phyloP scores from a whole-genome alignment of 64 coral and sea anemone species.

The Stichodactyla helianthus region DNA sequence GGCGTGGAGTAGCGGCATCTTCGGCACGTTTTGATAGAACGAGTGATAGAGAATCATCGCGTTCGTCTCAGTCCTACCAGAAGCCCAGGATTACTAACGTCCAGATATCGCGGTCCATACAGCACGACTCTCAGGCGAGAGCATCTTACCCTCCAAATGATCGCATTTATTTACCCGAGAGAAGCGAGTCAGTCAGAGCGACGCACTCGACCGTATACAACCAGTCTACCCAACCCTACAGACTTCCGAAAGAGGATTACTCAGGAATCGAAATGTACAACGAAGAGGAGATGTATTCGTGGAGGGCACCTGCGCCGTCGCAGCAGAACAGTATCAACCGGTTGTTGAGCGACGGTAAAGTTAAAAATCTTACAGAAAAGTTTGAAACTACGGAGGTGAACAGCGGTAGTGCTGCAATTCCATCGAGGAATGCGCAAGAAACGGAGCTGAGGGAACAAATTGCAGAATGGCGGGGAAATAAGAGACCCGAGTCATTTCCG shows the following conservation, averaged over 20 bases:
- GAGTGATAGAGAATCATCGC: background rate
- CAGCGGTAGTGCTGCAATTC: background rate
- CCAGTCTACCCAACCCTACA: background rate
- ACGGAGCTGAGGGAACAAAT: background rate
- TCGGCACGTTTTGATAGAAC: background rate
- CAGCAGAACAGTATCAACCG: background rate
- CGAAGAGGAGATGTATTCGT: background rate
- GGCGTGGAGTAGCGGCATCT: background rate
- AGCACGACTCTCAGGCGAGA: background rate
- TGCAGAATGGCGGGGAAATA: background rate
- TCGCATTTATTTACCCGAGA: background rate
- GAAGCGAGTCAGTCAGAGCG: background rate
- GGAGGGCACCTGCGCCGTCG: background rate
- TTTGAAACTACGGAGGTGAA: background rate
- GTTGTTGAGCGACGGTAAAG: background rate
- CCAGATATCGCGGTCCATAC: background rate
- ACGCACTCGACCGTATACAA: background rate
- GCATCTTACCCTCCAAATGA: background rate
- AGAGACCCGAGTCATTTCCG: background rate
- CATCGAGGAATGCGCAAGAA: background rate
- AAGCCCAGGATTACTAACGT: background rate
- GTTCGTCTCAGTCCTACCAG: background rate
- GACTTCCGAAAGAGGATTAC: constrained; percentile 1
- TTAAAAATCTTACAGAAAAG: background rate
- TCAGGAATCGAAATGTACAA: background rate